Evolutionary conservation across 2,797 vertebrate species (phyloP).

Genomic region (Threskiornis aethiopicus): DNA sequence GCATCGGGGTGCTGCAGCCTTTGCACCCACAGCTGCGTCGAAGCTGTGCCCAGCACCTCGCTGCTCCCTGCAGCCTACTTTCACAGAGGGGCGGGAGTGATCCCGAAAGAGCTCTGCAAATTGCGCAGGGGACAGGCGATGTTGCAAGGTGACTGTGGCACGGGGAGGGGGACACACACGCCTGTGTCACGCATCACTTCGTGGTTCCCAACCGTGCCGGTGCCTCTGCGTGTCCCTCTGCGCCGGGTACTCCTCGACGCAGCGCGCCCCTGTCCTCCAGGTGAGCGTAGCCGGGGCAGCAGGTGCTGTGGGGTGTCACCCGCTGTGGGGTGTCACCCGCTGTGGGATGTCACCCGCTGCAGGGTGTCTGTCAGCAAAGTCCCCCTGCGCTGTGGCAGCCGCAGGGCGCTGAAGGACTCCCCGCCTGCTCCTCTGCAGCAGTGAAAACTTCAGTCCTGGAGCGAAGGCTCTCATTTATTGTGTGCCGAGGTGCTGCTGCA

Average conservation of each 20-base stretch:
- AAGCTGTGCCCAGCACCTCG: not conserved
- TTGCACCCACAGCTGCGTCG: not conserved
- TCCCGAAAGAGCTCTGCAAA: not conserved
- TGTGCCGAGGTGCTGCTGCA: slow-evolving; percentile 33
- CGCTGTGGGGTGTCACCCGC: not conserved
- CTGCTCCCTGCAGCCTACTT: slow-evolving; percentile 22
- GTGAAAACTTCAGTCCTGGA: slow-evolving; percentile 36
- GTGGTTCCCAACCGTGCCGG: not conserved
- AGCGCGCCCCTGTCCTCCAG: not conserved
- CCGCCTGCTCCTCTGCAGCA: slow-evolving; percentile 29
- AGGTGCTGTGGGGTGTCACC: not conserved
- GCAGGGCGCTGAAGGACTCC: not conserved
- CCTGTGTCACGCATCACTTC: not conserved
- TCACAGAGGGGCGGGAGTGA: not conserved
- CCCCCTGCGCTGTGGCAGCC: not conserved
- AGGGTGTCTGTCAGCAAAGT: not conserved
- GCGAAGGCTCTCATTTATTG: not conserved
- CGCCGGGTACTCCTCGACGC: not conserved
- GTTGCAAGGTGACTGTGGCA: slow-evolving; percentile 35
- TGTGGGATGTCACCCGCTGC: not conserved
- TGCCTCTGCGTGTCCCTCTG: not conserved
- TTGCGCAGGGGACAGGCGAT: not conserved
- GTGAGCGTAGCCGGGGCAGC: not conserved
- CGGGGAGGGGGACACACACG: fast-evolving
- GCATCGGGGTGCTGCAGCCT: not conserved